phyloP scores from a whole-genome alignment of 2,888 invertebrate species.

The Mimumesa dahlbomi region DNA sequence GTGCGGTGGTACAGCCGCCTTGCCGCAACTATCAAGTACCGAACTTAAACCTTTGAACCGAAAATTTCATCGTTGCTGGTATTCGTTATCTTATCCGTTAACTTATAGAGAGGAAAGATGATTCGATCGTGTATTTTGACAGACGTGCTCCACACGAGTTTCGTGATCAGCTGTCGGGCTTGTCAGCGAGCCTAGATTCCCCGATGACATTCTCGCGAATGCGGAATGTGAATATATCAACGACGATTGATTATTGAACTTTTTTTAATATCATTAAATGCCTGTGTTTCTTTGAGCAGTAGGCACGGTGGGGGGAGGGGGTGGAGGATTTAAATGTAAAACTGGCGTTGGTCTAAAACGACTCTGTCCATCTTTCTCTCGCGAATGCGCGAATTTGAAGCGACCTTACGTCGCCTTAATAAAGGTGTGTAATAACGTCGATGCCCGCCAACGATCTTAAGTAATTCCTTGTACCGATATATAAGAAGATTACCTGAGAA shows the following conservation, averaged over 20 bases:
- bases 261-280: background rate
- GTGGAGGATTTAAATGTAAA: no score
- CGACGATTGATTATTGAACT: background rate
- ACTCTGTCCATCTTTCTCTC: conserved; percentile 5
- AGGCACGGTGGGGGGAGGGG: no score
- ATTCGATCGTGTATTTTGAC: conserved; percentile 40
- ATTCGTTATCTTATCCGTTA: conserved; percentile 44
- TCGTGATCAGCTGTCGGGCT: conserved; percentile 51
- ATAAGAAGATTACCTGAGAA: conserved; percentile 35
- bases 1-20: conserved; percentile 42
- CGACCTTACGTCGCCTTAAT: background rate
- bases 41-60: conserved; percentile 40
- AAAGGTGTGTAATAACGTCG: conserved; percentile 3
- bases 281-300: background rate
- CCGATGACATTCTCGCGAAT: conserved; percentile 9
- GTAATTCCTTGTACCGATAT: conserved; percentile 12
- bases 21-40: conserved; percentile 30
- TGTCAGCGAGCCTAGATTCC: conserved; percentile 31
- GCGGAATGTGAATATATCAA: background rate
- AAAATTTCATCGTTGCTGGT: conserved; percentile 20
- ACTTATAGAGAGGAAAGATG: background rate
- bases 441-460: conserved; percentile 31
- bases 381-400: conserved; percentile 1
- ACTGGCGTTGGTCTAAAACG: no score
- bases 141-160: conserved; percentile 30